Base-by-base conservation (phyloP, 2,888 invertebrate species). In the Piscicola geometra region DNA sequence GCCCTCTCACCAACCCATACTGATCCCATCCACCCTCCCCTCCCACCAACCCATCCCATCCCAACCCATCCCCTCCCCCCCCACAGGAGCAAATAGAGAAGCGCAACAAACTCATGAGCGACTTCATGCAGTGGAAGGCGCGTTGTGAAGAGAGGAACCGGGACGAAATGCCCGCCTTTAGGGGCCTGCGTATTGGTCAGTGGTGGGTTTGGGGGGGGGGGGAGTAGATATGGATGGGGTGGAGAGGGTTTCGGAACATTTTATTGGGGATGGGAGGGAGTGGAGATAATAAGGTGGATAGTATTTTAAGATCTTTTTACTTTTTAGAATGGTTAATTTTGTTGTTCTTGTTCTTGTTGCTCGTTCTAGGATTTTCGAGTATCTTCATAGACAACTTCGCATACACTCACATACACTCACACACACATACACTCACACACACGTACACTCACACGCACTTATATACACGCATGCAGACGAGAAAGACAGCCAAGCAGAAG, bases 401-500 rank as follows among this genome's bases (percentile, higher is more conserved):
- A n/a, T n/a, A n/a, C n/a, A n/a, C n/a, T n/a, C n/a, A n/a, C n/a
- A n/a, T n/a, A n/a, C n/a, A n/a, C n/a, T n/a, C n/a, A n/a, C n/a
- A n/a, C n/a, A n/a, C n/a, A n/a, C n/a, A n/a, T n/a, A n/a, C n/a
- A n/a, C n/a, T n/a, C n/a, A n/a, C n/a, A n/a, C n/a, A n/a, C n/a
- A n/a, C n/a, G n/a, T n/a, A n/a, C n/a, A n/a, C n/a, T n/a, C n/a
- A n/a, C n/a, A n/a, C n/a, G n/a, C n/a, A n/a, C n/a, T n/a, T n/a
- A n/a, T n/a, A n/a, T n/a, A n/a, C 12, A 33, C 35, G 12, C 18
- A 96, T 85, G 95, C 96, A n/a, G 95, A 96, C 86, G 92, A 91
- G 85, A 87, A 94, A 81, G 92, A 93, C 85, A 91, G 90, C 86
- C 90, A 93, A 82, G 94, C 94, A 85, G 96, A 96, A 85, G 96